Conservation (phyloP, 2,888 invertebrate species). For the Stictocephala bisonia region DNA sequence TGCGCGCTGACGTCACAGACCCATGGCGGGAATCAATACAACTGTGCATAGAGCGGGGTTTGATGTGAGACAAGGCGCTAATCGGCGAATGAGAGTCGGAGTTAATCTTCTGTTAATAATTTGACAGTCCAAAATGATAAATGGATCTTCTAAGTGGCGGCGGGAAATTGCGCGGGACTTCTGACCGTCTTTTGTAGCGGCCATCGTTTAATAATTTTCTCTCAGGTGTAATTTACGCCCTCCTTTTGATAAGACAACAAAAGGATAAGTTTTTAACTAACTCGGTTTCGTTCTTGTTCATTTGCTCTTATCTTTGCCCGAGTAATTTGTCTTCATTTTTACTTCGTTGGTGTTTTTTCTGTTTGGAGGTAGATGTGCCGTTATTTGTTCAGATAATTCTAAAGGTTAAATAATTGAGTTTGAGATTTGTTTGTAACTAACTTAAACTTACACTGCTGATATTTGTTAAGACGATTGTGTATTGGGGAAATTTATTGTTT, state of each 20-base stretch:
- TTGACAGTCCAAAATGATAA: slow-evolving; percentile 23
- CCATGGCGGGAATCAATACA: no score
- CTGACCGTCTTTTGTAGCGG: not conserved
- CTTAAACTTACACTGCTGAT: no score
- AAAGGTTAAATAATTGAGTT: no score
- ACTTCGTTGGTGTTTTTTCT: no score
- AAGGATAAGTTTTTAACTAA: slow-evolving; percentile 10
- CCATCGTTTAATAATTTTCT: slow-evolving; percentile 25
- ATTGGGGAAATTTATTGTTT: no score
- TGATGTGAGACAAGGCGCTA: slow-evolving; percentile 22
- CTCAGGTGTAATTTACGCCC: slow-evolving; percentile 7
- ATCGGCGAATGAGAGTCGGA: slow-evolving; percentile 28
- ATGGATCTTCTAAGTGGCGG: not conserved
- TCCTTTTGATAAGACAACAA: slow-evolving; percentile 23
- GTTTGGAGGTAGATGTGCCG: no score
- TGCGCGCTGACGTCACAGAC: not conserved
- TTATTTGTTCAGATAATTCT: no score
- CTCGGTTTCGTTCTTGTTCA: not conserved
- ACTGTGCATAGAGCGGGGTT: no score
- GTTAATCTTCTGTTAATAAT: slow-evolving; percentile 36
- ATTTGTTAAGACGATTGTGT: no score
- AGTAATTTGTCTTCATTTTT: slow-evolving; percentile 13
- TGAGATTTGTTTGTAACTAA: no score
- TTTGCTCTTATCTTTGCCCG: not conserved
- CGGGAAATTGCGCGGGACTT: not conserved